A percentile compares a stretch with the other conserved stretches of the same genome.
Evolutionary conservation across 2,888 invertebrate genomes (phyloP).

Genomic region (Corythucha ciliata): DNA sequence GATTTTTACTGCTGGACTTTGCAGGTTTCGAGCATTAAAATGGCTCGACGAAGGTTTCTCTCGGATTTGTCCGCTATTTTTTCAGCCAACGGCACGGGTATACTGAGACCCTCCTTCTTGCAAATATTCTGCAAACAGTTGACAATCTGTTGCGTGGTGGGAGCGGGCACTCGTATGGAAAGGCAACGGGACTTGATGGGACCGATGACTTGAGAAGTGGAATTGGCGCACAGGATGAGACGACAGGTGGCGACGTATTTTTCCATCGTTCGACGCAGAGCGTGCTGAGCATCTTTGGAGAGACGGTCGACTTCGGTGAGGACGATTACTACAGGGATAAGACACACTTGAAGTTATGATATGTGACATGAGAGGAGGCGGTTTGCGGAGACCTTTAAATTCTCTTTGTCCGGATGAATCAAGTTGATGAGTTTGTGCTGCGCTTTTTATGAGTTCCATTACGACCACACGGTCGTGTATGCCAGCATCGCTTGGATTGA

Average conservation of each 20-base stretch:
- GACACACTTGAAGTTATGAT: not conserved
- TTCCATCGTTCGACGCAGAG: constrained; percentile 96
- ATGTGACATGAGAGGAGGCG: not conserved
- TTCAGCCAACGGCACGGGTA: constrained; percentile 67
- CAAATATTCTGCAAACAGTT: constrained; percentile 56
- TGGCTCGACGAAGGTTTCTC: constrained; percentile 81
- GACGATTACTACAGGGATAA: constrained; percentile 62
- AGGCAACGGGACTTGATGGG: constrained; percentile 93
- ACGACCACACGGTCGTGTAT: constrained; percentile 93
- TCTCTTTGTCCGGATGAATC: constrained; percentile 78
- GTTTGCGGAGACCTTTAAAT: constrained; percentile 70
- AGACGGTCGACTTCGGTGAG: constrained; percentile 90
- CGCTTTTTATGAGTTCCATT: constrained; percentile 93
- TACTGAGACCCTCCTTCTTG: constrained; percentile 67
- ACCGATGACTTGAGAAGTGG: constrained; percentile 91
- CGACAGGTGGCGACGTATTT: constrained; percentile 94
- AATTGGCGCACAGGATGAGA: constrained; percentile 86
- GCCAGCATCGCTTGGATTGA: constrained; percentile 95
- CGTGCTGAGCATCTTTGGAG: constrained; percentile 96
- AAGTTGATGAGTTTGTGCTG: constrained; percentile 92
- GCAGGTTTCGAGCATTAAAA: constrained; percentile 88
- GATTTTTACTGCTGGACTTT: constrained; percentile 68
- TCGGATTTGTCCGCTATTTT: constrained; percentile 69
- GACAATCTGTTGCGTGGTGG: constrained; percentile 64
- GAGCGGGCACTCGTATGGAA: constrained; percentile 83